A percentile compares a stretch with the other conserved stretches of the same genome.
phyloP scores from a whole-genome alignment of 35 echinoderm and acorn worm genomes.

The Chiridota heheva region DNA sequence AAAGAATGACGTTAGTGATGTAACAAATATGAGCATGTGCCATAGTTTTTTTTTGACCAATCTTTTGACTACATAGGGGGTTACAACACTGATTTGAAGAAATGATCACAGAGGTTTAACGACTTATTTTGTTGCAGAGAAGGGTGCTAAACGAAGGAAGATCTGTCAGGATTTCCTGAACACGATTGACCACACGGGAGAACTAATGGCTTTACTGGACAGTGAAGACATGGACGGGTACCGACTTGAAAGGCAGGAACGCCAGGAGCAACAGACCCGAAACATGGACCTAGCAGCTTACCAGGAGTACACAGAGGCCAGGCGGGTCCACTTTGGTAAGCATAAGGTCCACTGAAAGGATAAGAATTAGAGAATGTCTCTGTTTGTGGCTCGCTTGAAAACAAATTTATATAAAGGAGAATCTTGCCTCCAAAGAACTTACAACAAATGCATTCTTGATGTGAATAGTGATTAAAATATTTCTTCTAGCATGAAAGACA shows the following conservation, averaged over 20 bases:
- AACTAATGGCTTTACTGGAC: slow-evolving; percentile 72
- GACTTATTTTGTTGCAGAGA: slow-evolving; percentile 5
- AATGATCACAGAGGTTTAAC: too few relatives aligned
- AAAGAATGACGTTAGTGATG: too few relatives aligned
- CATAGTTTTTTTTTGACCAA: too few relatives aligned
- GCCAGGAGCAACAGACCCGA: slow-evolving; percentile 69
- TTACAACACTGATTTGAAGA: too few relatives aligned
- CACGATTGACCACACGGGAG: slow-evolving; percentile 88
- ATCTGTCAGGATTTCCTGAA: slow-evolving; percentile 79
- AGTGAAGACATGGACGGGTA: slow-evolving; percentile 66
- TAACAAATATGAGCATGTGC: too few relatives aligned
- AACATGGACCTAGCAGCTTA: slow-evolving; percentile 80
- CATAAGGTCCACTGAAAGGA: neutral
- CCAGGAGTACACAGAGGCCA: slow-evolving; percentile 90
- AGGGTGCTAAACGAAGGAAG: slow-evolving; percentile 54
- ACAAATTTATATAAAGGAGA: too few relatives aligned
- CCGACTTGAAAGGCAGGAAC: slow-evolving; percentile 76
- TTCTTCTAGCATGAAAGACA: too few relatives aligned
- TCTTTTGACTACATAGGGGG: too few relatives aligned
- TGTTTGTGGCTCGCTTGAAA: too few relatives aligned
- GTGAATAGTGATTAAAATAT: too few relatives aligned
- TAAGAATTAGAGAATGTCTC: neutral
- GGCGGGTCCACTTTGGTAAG: slow-evolving; percentile 92
- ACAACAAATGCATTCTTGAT: too few relatives aligned
- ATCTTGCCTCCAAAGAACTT: too few relatives aligned